These are phyloP conservation scores for Aegithalos caudatus DNA, from an alignment of 2,113 vertebrate species.

Conservation along the genomic window DNA sequence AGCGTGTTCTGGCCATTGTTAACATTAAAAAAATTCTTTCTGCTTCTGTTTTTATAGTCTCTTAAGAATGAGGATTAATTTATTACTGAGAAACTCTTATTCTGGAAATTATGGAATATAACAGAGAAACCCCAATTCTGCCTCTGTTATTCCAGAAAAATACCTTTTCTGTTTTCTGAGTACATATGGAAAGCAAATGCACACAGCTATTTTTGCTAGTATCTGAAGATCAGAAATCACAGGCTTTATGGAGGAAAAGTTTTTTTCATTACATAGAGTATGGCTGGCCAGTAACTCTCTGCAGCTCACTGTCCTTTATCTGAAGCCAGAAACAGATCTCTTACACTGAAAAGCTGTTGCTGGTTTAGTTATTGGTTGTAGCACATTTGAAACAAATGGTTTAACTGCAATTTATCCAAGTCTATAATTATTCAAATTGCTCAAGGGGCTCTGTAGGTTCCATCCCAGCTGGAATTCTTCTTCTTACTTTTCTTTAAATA, in stretches of 20 bases:
- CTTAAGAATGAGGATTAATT: background rate
- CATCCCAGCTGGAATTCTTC: conserved; percentile 1
- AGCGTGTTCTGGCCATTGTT: background rate
- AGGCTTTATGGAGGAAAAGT: background rate
- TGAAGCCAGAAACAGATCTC: conserved; percentile 1
- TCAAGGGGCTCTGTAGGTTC: conserved; percentile 2
- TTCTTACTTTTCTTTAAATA: background rate
- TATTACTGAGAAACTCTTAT: background rate
- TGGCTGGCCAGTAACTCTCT: background rate
- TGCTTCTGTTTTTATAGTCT: background rate
- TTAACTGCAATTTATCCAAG: conserved; percentile 35
- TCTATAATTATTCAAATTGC: conserved; percentile 20
- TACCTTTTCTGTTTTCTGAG: background rate
- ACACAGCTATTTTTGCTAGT: conserved; percentile 12
- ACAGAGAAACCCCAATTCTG: background rate
- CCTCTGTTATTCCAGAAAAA: background rate
- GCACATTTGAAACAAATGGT: conserved; percentile 36
- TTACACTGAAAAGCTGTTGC: background rate
- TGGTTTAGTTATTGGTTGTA: conserved; percentile 32
- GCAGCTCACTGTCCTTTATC: background rate
- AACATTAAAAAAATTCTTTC: background rate
- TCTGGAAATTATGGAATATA: background rate
- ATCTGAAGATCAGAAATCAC: conserved; percentile 20
- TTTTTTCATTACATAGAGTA: background rate
- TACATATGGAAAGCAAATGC: conserved; percentile 44